phyloP scores from a whole-genome alignment of 2,797 vertebrate genomes.

The Catharus ustulatus region DNA sequence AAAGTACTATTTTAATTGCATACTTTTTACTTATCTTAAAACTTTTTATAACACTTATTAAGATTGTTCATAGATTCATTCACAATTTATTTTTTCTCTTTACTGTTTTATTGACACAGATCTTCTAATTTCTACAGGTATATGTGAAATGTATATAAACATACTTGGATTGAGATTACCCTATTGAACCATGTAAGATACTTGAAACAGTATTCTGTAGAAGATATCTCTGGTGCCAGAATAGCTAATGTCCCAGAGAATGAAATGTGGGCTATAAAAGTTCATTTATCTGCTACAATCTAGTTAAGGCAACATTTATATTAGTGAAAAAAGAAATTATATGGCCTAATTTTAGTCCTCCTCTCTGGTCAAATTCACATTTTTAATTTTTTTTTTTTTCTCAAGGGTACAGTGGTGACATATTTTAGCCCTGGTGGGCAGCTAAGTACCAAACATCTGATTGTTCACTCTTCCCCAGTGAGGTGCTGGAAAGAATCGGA shows the following conservation, averaged over 20 bases:
- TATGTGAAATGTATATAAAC: not conserved
- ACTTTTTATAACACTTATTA: not conserved
- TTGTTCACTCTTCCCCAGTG: not conserved
- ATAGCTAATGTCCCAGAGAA: not conserved
- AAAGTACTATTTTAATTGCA: not conserved
- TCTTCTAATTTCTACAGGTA: not conserved
- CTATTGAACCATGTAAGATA: not conserved
- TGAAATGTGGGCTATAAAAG: not conserved
- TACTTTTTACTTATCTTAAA: not conserved
- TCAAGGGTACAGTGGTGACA: not conserved
- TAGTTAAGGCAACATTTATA: rapidly evolving
- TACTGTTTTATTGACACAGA: not conserved
- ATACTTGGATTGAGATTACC: not conserved
- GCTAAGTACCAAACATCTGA: not conserved
- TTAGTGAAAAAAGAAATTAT: not conserved
- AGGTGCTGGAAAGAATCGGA: not conserved
- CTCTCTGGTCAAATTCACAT: not conserved
- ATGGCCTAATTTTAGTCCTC: not conserved
- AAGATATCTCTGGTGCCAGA: not conserved
- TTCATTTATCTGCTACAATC: not conserved
- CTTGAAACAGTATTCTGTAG: not conserved
- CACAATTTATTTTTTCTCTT: not conserved
- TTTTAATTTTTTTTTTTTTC: not conserved
- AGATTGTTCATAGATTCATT: not conserved
- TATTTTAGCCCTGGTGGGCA: not conserved